These are phyloP conservation scores for Anas flavirostris DNA, from an alignment of 2,797 vertebrate species.

Conservation along the genomic window DNA sequence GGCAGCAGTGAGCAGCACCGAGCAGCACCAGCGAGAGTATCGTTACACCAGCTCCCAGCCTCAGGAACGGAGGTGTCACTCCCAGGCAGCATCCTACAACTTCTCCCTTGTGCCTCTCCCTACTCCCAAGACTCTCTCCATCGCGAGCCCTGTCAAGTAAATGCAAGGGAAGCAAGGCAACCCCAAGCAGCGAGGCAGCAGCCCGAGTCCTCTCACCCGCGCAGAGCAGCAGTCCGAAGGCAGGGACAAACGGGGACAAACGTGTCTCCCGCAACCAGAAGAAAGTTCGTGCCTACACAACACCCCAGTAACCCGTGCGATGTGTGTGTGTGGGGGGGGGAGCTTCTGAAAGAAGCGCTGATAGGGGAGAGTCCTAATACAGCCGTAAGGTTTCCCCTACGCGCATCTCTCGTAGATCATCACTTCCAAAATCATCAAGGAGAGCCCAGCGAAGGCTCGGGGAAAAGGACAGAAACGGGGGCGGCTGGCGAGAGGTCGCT, in stretches of 20 bases:
- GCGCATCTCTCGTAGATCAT: neutral
- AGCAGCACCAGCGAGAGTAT: neutral
- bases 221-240: neutral
- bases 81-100: neutral
- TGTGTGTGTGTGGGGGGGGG: neutral
- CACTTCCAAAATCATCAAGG: slow-evolving; percentile 40
- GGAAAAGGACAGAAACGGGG: neutral
- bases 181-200: neutral
- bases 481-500: neutral
- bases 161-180: neutral
- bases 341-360: neutral
- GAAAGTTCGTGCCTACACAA: slow-evolving; percentile 31
- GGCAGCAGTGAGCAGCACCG: neutral
- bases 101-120: neutral
- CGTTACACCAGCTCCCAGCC: neutral
- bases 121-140: neutral
- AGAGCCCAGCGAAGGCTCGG: neutral
- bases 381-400: slow-evolving; percentile 22
- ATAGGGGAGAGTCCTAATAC: neutral
- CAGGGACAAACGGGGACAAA: neutral
- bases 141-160: neutral
- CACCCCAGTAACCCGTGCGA: neutral
- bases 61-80: neutral
- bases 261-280: neutral
- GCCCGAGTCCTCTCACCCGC: neutral